A percentile compares a stretch with the other conserved stretches of the same genome.
These are phyloP conservation scores for Vollenhovia emeryi DNA, from an alignment of 1,140 invertebrate species.

Conservation along the genomic window DNA sequence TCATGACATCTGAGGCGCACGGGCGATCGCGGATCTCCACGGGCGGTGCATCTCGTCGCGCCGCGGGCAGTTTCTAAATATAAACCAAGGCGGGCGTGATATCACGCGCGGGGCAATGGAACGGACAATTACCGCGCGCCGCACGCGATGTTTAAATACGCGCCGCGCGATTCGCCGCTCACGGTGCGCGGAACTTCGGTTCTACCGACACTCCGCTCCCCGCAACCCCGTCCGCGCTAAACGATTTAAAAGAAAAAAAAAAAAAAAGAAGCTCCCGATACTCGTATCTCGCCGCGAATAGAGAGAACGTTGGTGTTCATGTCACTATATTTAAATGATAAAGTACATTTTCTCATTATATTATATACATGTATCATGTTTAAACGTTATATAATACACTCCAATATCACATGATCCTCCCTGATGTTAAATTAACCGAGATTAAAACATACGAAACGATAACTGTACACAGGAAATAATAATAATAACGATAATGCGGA, in stretches of 20 bases:
- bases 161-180: too few relatives aligned
- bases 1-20: slow-evolving; percentile 47
- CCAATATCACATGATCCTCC: slow-evolving; percentile 37
- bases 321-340: slow-evolving; percentile 41
- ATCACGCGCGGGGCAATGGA: neutral
- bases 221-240: neutral
- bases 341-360: slow-evolving; percentile 35
- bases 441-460: slow-evolving; percentile 12
- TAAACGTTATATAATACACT: slow-evolving; percentile 48
- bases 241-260: neutral
- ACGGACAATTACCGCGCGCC: neutral
- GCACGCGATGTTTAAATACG: too few relatives aligned
- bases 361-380: slow-evolving; percentile 42
- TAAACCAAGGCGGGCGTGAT: slow-evolving; percentile 24
- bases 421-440: slow-evolving; percentile 34
- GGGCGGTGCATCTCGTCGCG: slow-evolving; percentile 15
- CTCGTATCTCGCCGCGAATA: neutral
- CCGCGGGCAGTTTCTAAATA: slow-evolving; percentile 52
- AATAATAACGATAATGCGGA: slow-evolving; percentile 6
- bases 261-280: neutral
- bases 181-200: too few relatives aligned
- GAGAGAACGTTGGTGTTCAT: neutral
- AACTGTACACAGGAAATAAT: slow-evolving; percentile 10
- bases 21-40: neutral
- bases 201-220: neutral